phyloP scores from a whole-genome alignment of 1,140 invertebrate genomes.

The Euwallacea similis region DNA sequence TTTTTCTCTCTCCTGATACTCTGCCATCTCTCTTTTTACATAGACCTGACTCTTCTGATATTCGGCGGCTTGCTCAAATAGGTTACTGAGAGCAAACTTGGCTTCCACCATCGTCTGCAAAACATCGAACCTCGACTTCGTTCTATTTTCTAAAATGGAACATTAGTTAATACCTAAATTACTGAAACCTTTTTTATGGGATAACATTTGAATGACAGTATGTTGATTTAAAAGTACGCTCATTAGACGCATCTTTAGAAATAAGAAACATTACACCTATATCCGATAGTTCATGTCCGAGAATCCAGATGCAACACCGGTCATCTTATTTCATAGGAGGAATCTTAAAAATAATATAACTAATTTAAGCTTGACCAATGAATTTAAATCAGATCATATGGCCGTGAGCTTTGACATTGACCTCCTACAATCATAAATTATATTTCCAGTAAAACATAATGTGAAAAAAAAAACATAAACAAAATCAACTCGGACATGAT shows the following conservation, averaged over 20 bases:
- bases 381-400: no score
- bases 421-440: no score
- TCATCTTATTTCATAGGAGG: no score
- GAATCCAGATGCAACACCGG: no score
- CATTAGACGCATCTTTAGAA: neutral
- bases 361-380: no score
- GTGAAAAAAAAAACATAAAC: no score
- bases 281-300: no score
- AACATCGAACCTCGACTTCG: slow-evolving; percentile 63
- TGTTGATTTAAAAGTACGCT: neutral
- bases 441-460: no score
- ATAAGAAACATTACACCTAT: no score
- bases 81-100: slow-evolving; percentile 61
- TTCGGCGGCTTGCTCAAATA: slow-evolving; percentile 62
- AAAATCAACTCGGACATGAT: no score
- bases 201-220: neutral
- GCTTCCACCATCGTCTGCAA: slow-evolving; percentile 69
- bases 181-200: neutral
- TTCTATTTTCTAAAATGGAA: slow-evolving; percentile 53
- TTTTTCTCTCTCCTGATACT: slow-evolving; percentile 57
- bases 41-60: slow-evolving; percentile 55
- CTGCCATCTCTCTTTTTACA: slow-evolving; percentile 56
- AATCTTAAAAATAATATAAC: no score
- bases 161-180: neutral
- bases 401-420: no score